Evolutionary conservation across 1,140 invertebrate species (phyloP).

Genomic region (Diorhabda elongata): DNA sequence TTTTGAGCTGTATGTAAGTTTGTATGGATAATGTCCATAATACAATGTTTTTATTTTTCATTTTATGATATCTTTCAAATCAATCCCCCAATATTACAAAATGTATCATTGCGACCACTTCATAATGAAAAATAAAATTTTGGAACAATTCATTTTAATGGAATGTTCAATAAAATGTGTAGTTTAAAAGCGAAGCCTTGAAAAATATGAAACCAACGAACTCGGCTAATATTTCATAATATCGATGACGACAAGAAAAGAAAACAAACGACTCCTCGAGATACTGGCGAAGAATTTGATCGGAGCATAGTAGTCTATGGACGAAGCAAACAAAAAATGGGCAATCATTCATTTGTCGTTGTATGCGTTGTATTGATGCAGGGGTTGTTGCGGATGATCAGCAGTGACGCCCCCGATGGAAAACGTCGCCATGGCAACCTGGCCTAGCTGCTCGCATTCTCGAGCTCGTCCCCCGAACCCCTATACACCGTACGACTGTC

Average conservation of each 20-base stretch:
- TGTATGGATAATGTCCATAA: too few relatives aligned
- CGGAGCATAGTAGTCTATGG: constrained; percentile 1
- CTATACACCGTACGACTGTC: constrained; percentile 28
- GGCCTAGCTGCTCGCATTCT: constrained; percentile 12
- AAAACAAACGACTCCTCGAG: constrained; percentile 10
- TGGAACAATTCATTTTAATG: too few relatives aligned
- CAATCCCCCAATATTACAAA: too few relatives aligned
- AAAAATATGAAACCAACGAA: too few relatives aligned
- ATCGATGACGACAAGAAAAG: constrained; percentile 1
- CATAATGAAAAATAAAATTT: too few relatives aligned
- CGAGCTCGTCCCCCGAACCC: constrained; percentile 15
- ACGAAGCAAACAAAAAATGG: constrained; percentile 12
- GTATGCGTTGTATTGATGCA: constrained; percentile 30
- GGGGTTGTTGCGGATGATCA: constrained; percentile 32
- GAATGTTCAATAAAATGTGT: too few relatives aligned
- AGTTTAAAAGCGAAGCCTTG: too few relatives aligned
- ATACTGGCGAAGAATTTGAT: constrained; percentile 10
- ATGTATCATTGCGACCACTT: too few relatives aligned
- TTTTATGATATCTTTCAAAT: too few relatives aligned
- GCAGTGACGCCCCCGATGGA: constrained; percentile 28
- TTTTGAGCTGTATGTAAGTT: too few relatives aligned
- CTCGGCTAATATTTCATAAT: background rate
- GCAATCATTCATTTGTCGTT: constrained; percentile 17
- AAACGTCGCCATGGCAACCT: constrained; percentile 29
- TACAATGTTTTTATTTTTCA: too few relatives aligned